phyloP scores from a whole-genome alignment of 2,797 vertebrate genomes.

The Phylloscopus collybita region DNA sequence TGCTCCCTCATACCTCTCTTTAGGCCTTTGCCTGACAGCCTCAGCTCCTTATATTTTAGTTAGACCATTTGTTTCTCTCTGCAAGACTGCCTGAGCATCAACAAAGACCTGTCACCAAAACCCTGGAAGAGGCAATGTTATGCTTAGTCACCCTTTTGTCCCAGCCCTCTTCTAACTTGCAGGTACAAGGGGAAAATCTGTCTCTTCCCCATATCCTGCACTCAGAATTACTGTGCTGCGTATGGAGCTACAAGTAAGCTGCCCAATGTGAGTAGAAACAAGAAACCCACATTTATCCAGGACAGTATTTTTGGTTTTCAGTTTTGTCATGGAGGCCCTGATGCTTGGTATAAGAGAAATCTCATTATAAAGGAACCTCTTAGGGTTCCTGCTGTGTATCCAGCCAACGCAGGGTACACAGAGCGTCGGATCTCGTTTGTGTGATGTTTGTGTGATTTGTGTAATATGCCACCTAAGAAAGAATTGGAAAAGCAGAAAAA shows the following conservation, averaged over 20 bases:
- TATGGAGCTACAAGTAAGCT: not conserved
- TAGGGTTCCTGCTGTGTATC: not conserved
- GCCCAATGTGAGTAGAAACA: not conserved
- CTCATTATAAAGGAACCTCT: not conserved
- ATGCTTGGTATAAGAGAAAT: not conserved
- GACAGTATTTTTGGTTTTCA: not conserved
- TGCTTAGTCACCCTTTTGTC: not conserved
- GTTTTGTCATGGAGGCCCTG: not conserved
- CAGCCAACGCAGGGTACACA: not conserved
- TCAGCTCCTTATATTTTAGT: not conserved
- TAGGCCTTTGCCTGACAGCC: not conserved
- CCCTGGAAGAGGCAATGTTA: not conserved
- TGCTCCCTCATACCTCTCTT: not conserved
- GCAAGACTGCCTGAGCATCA: not conserved
- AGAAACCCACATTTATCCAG: not conserved
- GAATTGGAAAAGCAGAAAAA: conserved; percentile 3
- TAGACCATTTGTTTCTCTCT: conserved; percentile 3
- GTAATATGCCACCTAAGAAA: not conserved
- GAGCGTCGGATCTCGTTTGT: not conserved
- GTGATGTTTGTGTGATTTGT: not conserved
- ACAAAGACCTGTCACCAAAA: not conserved
- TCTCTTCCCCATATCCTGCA: not conserved
- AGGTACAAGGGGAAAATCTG: not conserved
- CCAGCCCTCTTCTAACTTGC: not conserved
- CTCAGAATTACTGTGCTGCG: not conserved